Conservation (phyloP, 2,888 invertebrate species). For the Apamea sordens region DNA sequence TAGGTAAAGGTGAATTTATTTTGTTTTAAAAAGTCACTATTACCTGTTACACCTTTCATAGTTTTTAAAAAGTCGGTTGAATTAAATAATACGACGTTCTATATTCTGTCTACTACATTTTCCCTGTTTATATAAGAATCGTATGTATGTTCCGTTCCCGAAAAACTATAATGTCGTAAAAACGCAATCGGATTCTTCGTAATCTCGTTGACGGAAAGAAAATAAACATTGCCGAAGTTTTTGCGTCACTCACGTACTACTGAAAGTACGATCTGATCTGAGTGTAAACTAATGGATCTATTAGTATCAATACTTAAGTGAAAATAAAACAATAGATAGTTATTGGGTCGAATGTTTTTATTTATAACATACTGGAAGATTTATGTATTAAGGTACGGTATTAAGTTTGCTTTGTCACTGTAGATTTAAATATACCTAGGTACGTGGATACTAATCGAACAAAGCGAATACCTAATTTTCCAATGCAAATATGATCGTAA, state of each 20-base stretch:
- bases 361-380: background rate
- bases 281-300: slow-evolving; percentile 38
- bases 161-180: slow-evolving; percentile 48
- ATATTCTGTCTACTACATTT: background rate
- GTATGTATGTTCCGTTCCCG: background rate
- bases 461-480: background rate
- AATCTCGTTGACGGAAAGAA: slow-evolving; percentile 50
- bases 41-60: background rate
- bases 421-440: background rate
- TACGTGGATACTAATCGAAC: background rate
- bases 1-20: background rate
- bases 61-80: background rate
- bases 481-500: background rate
- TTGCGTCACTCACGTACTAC: slow-evolving; percentile 18
- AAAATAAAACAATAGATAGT: slow-evolving; percentile 14
- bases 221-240: slow-evolving; percentile 42
- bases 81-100: background rate
- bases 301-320: background rate
- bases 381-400: background rate
- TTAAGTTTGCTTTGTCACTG: background rate
- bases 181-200: slow-evolving; percentile 45
- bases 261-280: background rate
- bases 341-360: slow-evolving; percentile 18
- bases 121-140: slow-evolving; percentile 2
- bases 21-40: background rate